Percentiles rank a stretch among this genome's conserved stretches.
phyloP scores from a whole-genome alignment of 2,113 vertebrate genomes.

The Pollachius pollachius region DNA sequence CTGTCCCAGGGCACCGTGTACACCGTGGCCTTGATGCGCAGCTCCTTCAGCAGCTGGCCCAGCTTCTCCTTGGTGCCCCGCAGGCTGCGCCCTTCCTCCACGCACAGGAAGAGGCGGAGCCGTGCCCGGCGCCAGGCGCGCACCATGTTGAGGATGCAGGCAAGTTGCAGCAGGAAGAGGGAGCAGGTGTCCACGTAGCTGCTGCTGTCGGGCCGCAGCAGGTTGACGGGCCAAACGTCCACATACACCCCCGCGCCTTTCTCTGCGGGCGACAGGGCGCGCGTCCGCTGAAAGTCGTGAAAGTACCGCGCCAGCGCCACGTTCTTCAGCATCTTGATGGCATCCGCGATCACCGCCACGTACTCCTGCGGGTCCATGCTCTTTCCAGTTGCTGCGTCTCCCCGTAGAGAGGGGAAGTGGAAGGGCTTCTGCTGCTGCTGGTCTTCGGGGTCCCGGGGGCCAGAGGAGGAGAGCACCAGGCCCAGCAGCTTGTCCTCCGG shows the following conservation, averaged over 20 bases:
- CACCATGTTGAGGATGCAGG: slow-evolving; percentile 87
- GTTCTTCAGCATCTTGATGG: slow-evolving; percentile 89
- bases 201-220: slow-evolving; percentile 83
- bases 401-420: slow-evolving; percentile 72
- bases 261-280: slow-evolving; percentile 46
- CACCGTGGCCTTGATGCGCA: slow-evolving; percentile 84
- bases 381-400: slow-evolving; percentile 54
- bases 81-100: slow-evolving; percentile 80
- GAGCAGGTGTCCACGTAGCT: slow-evolving; percentile 89
- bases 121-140: slow-evolving; percentile 79
- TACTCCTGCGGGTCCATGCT: slow-evolving; percentile 78
- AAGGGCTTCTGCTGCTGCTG: slow-evolving; percentile 37
- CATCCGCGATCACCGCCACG: slow-evolving; percentile 82
- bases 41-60: slow-evolving; percentile 80
- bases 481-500: slow-evolving; percentile 73
- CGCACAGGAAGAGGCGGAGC: slow-evolving; percentile 86
- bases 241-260: slow-evolving; percentile 66
- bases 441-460: slow-evolving; percentile 32
- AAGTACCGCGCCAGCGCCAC: slow-evolving; percentile 84
- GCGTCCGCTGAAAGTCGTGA: slow-evolving; percentile 72
- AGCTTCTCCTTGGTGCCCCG: slow-evolving; percentile 82
- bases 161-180: slow-evolving; percentile 89
- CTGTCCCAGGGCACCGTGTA: slow-evolving; percentile 82
- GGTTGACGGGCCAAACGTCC: slow-evolving; percentile 88
- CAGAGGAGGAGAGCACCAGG: slow-evolving; percentile 30